phyloP scores from a whole-genome alignment of 2,797 vertebrate species.

The Characodon lateralis region DNA sequence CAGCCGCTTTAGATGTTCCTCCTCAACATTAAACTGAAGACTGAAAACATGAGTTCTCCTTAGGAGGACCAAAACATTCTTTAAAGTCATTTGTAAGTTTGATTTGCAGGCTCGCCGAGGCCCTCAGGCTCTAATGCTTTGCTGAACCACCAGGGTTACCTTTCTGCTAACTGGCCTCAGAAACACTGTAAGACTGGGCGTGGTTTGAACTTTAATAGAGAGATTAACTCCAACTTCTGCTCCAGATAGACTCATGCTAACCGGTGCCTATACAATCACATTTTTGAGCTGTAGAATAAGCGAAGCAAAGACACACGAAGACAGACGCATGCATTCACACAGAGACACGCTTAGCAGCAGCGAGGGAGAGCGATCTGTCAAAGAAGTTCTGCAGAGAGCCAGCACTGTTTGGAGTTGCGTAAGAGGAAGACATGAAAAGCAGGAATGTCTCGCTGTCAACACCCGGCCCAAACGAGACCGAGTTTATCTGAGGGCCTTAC shows the following conservation, averaged over 20 bases:
- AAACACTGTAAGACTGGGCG: conserved; percentile 25
- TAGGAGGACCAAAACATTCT: conserved; percentile 11
- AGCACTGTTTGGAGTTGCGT: conserved; percentile 54
- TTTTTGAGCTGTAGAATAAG: conserved; percentile 59
- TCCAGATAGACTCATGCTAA: conserved; percentile 42
- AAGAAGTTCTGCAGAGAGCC: conserved; percentile 14
- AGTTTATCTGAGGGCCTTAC: conserved; percentile 64
- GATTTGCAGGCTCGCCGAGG: conserved; percentile 30
- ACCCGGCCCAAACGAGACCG: conserved; percentile 61
- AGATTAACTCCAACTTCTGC: conserved; percentile 48
- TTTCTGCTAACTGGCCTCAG: conserved; percentile 21
- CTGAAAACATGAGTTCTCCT: background rate
- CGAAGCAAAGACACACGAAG: conserved; percentile 44
- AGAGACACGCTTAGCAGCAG: conserved; percentile 38
- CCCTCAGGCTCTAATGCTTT: conserved; percentile 13
- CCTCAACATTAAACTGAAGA: conserved; percentile 20
- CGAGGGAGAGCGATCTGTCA: conserved; percentile 31
- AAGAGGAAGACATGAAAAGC: conserved; percentile 69
- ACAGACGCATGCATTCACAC: conserved; percentile 4
- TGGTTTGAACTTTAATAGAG: conserved; percentile 42
- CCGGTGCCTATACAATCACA: conserved; percentile 49
- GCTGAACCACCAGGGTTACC: conserved; percentile 42
- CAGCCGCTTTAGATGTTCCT: conserved; percentile 21
- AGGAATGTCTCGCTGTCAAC: conserved; percentile 77
- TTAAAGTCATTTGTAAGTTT: conserved; percentile 45